These are phyloP conservation scores for Lepidostoma basale DNA, from an alignment of 1,140 invertebrate species.

Conservation along the genomic window DNA sequence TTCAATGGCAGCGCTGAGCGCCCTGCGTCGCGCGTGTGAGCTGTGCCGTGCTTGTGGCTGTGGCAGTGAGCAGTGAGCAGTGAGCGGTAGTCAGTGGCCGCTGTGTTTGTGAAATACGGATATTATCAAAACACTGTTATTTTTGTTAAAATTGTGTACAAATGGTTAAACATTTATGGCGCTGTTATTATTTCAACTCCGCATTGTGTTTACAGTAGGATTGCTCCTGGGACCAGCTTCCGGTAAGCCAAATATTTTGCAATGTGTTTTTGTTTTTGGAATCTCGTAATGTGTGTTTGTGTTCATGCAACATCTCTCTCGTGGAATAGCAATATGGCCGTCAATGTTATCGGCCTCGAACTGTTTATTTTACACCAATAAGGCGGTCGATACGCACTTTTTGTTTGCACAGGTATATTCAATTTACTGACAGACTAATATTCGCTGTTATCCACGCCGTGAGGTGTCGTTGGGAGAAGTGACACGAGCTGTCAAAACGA, in stretches of 20 bases:
- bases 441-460: conserved; percentile 24
- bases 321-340: conserved; percentile 37
- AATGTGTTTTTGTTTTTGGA: conserved; percentile 41
- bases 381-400: conserved; percentile 5
- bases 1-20: conserved; percentile 27
- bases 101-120: conserved; percentile 31
- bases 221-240: conserved; percentile 37
- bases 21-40: conserved; percentile 24
- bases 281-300: conserved; percentile 41
- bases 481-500: conserved; percentile 34
- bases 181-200: conserved; percentile 41
- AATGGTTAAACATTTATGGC: conserved; percentile 47
- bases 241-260: conserved; percentile 39
- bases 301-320: conserved; percentile 39
- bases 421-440: not conserved
- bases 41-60: too few species aligned
- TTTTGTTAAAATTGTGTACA: conserved; percentile 42
- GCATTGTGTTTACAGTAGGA: conserved; percentile 40
- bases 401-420: not conserved
- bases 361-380: conserved; percentile 25
- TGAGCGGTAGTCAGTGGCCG: conserved; percentile 23
- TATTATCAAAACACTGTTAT: conserved; percentile 23
- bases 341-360: conserved; percentile 34
- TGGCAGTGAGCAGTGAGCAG: too few species aligned
- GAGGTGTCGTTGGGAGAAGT: conserved; percentile 17